Evolutionary conservation across 2,113 vertebrate species (phyloP).

Genomic region (Ceyx margarethae): DNA sequence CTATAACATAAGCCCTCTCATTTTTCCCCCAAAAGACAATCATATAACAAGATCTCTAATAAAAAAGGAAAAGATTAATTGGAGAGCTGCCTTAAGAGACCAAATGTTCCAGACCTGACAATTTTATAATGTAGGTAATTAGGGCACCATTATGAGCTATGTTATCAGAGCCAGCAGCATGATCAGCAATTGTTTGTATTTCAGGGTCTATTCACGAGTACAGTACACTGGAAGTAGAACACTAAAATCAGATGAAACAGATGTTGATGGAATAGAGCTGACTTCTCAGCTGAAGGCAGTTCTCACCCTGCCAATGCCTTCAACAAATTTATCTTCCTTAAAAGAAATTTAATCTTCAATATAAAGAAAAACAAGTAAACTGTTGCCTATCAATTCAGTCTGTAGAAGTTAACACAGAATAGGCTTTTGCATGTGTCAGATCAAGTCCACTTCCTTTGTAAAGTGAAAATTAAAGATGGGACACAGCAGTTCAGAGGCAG

Average conservation of each 20-base stretch:
- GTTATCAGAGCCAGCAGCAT: constrained; percentile 40
- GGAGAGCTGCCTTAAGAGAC: constrained; percentile 53
- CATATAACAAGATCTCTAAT: constrained; percentile 53
- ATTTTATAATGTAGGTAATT: constrained; percentile 59
- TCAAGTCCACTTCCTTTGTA: not conserved
- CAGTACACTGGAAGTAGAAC: not conserved
- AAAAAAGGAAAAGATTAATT: constrained; percentile 74
- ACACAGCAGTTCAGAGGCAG: not conserved
- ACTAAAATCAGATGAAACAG: constrained; percentile 25
- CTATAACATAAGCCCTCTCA: not conserved
- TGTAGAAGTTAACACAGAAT: not conserved
- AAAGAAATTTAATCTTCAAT: not conserved
- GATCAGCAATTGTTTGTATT: constrained; percentile 38
- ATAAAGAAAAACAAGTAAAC: not conserved
- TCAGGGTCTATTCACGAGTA: not conserved
- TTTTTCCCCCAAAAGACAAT: constrained; percentile 48
- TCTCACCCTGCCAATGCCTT: not conserved
- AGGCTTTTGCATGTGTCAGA: not conserved
- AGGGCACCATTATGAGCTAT: constrained; percentile 33
- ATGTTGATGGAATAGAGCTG: not conserved
- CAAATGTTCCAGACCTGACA: constrained; percentile 67
- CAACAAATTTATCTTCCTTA: not conserved
- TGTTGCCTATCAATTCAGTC: not conserved
- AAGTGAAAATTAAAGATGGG: not conserved
- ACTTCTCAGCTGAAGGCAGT: not conserved